phyloP scores from a whole-genome alignment of 2,797 vertebrate species.

The Parauchenoglanis punctatus region DNA sequence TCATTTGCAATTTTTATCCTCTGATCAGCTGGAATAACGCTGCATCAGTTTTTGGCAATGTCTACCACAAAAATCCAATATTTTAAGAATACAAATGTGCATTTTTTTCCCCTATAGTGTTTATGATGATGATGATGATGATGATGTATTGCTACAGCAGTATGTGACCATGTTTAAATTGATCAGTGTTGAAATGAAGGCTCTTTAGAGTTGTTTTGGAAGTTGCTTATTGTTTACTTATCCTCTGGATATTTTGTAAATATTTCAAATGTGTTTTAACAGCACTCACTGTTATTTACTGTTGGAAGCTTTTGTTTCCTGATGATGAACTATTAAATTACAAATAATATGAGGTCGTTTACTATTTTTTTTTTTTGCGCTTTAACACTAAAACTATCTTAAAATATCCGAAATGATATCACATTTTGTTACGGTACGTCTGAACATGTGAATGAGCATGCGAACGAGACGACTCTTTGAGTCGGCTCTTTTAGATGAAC shows the following conservation, averaged over 20 bases:
- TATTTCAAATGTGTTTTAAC: slow-evolving; percentile 24
- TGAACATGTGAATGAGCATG: not conserved
- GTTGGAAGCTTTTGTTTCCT: slow-evolving; percentile 18
- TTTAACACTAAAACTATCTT: not conserved
- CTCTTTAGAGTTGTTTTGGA: not conserved
- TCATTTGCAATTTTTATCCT: not conserved
- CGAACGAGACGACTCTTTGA: not conserved
- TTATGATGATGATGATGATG: not conserved
- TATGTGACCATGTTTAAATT: not conserved
- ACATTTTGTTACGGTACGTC: not conserved
- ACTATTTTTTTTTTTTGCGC: not conserved
- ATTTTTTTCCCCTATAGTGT: not conserved
- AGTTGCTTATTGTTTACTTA: slow-evolving; percentile 17
- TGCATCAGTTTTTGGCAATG: not conserved
- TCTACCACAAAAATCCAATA: not conserved
- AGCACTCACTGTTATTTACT: slow-evolving; percentile 22
- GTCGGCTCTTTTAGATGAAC: not conserved
- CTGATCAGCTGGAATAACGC: not conserved
- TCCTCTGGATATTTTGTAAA: slow-evolving; percentile 31
- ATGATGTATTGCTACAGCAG: not conserved
- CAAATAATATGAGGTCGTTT: not conserved
- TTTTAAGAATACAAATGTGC: slow-evolving; percentile 4
- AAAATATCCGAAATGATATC: not conserved
- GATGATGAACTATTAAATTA: slow-evolving; percentile 15
- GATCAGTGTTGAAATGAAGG: slow-evolving; percentile 22